phyloP scores from a whole-genome alignment of 2,888 invertebrate species.

The Melieria crassipennis region DNA sequence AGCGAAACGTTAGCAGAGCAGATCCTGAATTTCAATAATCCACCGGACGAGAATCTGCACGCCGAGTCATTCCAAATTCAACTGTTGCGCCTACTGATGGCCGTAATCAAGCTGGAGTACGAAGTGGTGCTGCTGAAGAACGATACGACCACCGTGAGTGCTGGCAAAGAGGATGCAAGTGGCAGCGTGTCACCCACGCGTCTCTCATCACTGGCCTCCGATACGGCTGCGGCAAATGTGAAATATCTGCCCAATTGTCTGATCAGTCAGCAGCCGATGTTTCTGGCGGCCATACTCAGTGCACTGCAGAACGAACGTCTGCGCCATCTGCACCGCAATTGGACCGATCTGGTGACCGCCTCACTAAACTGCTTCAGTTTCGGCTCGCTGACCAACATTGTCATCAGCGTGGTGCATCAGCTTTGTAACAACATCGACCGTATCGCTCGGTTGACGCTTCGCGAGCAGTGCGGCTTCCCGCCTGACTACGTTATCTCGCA shows the following conservation, averaged over 20 bases:
- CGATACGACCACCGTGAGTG: constrained; percentile 53
- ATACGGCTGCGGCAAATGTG: constrained; percentile 61
- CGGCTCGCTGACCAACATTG: constrained; percentile 77
- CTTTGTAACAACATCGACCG: constrained; percentile 77
- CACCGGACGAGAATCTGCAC: constrained; percentile 71
- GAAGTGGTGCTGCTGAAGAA: constrained; percentile 71
- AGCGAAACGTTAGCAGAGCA: constrained; percentile 75
- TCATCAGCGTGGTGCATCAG: constrained; percentile 81
- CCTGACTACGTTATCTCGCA: constrained; percentile 83
- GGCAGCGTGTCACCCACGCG: constrained; percentile 61
- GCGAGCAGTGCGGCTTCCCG: constrained; percentile 66
- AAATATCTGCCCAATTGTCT: constrained; percentile 73
- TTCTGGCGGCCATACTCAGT: constrained; percentile 80
- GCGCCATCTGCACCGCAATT: constrained; percentile 81
- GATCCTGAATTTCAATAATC: constrained; percentile 78
- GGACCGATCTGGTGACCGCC: constrained; percentile 83
- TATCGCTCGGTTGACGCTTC: constrained; percentile 64
- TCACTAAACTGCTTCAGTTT: constrained; percentile 83
- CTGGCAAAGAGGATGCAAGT: constrained; percentile 47
- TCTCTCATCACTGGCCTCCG: constrained; percentile 47
- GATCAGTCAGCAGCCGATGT: constrained; percentile 84
- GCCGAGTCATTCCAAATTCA: constrained; percentile 77
- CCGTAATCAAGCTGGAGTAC: constrained; percentile 80
- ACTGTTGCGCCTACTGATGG: constrained; percentile 73
- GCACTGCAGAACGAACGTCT: constrained; percentile 78